Evolutionary conservation across 1,140 invertebrate genomes (phyloP).

Genomic region (Eurytemora carolleeae): DNA sequence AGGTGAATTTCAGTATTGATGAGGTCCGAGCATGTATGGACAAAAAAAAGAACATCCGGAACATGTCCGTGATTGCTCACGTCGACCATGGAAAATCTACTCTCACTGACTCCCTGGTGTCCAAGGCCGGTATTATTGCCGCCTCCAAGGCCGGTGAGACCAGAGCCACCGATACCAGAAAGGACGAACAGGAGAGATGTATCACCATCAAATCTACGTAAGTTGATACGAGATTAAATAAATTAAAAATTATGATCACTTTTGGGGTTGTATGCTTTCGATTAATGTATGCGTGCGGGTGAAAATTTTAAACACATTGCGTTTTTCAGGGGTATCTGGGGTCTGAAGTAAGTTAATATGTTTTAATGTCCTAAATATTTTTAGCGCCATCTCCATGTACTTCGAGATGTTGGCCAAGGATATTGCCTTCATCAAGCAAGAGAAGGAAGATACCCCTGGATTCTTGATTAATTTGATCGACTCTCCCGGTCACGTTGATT

Average conservation of each 20-base stretch:
- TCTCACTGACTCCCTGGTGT: constrained; percentile 94
- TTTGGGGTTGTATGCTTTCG: constrained; percentile 16
- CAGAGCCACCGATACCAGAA: constrained; percentile 95
- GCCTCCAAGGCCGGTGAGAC: constrained; percentile 95
- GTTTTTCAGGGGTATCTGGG: too few relatives aligned
- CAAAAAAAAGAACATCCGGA: constrained; percentile 96
- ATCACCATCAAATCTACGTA: constrained; percentile 99
- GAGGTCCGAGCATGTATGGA: constrained; percentile 99
- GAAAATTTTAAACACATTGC: too few relatives aligned
- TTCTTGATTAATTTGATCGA: constrained; percentile 99
- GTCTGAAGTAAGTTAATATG: too few relatives aligned
- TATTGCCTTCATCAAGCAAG: constrained; percentile 70
- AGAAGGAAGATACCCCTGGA: constrained; percentile 68
- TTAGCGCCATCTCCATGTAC: constrained; percentile 91
- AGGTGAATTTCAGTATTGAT: constrained; percentile 99
- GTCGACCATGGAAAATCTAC: constrained; percentile 99
- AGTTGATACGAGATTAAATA: constrained; percentile 45
- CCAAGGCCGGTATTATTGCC: constrained; percentile 99
- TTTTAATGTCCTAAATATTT: too few relatives aligned
- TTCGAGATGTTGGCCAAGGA: constrained; percentile 86
- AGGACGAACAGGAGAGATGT: constrained; percentile 98
- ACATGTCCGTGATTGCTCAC: constrained; percentile 99
- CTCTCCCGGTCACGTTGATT: constrained; percentile 97
- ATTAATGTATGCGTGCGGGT: constrained; percentile 15
- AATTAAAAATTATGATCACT: not conserved